These are phyloP conservation scores for Hephaestus fuliginosus DNA, from an alignment of 2,797 vertebrate genomes.

Conservation along the genomic window DNA sequence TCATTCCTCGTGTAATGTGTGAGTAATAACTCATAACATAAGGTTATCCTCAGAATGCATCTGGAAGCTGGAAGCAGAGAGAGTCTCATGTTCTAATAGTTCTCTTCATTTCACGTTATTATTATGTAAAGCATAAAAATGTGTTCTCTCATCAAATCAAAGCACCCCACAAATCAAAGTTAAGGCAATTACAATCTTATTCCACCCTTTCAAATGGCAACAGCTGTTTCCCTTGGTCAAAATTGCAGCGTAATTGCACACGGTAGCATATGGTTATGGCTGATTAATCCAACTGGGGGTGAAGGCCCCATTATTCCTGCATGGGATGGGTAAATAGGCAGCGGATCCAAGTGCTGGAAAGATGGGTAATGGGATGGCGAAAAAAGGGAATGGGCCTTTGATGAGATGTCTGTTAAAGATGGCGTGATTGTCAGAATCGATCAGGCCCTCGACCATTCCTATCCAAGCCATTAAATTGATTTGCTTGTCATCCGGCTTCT, in stretches of 20 bases:
- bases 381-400: constrained; percentile 70
- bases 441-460: constrained; percentile 57
- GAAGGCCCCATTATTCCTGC: constrained; percentile 78
- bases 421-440: constrained; percentile 76
- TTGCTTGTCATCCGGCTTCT: constrained; percentile 63
- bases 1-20: constrained; percentile 55
- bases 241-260: constrained; percentile 83
- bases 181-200: constrained; percentile 85
- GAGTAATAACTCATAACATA: constrained; percentile 67
- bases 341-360: constrained; percentile 66
- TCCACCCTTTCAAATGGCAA: constrained; percentile 83
- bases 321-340: constrained; percentile 75
- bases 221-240: constrained; percentile 86
- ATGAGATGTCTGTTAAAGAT: constrained; percentile 78
- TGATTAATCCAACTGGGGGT: constrained; percentile 86
- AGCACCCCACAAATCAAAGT: constrained; percentile 86
- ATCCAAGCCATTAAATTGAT: constrained; percentile 71
- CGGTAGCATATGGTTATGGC: constrained; percentile 86
- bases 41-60: constrained; percentile 64
- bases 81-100: constrained; percentile 61
- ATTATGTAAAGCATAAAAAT: constrained; percentile 79
- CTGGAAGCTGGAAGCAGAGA: constrained; percentile 51
- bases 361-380: constrained; percentile 73
- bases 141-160: constrained; percentile 80
- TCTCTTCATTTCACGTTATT: constrained; percentile 69